Base-by-base conservation (phyloP, 2,888 invertebrate genomes). In the Augiades crinisus region DNA sequence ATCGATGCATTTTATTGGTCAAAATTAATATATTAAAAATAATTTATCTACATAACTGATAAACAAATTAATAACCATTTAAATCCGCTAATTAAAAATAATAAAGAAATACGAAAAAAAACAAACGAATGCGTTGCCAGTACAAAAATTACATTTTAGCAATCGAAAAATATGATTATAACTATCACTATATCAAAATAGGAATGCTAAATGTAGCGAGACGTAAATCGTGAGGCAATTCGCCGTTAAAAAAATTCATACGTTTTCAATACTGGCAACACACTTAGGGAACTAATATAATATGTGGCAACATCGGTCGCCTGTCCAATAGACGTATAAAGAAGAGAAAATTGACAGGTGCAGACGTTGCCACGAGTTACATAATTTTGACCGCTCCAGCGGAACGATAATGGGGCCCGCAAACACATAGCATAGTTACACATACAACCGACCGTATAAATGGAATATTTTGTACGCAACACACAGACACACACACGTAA, bases 1-100 rank as follows among this genome's bases (percentile, higher is more conserved):
- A 77, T 81, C 85, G 85, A 85, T 84, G 84, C 85, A 81, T 81
- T 81, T 78, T 81, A 81, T 84, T 84, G 81, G 84, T 85, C 87
- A 79, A 77, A 84, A 80, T 75, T 78, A 80, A 84, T 79, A 79
- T 81, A 78, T 76, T 79, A 80, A 78, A 44, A 82, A 84, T 84
- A 85, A 84, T 83, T 84, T 85, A 87, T 80, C 80, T 84, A 84
- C 75, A 82, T 68, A 75, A 79, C 70, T 69, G 78, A 83, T 85
- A 82, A 74, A 80, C 71, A 55, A 70, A 77, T 69, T 55, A 65
- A 74, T 78, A 80, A 81, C 71, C 78, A 75, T 75, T 72, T 72
- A 64, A 78, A 79, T 70, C 74, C 68, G 78, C 64, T 70, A 45
- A 24, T 70, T 68, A 73, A 70, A 68, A 65, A 72, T 62, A 63